A percentile compares a stretch with the other conserved stretches of the same genome.
Evolutionary conservation across 1,140 invertebrate genomes (phyloP).

Genomic region (Sitobion miscanthi): DNA sequence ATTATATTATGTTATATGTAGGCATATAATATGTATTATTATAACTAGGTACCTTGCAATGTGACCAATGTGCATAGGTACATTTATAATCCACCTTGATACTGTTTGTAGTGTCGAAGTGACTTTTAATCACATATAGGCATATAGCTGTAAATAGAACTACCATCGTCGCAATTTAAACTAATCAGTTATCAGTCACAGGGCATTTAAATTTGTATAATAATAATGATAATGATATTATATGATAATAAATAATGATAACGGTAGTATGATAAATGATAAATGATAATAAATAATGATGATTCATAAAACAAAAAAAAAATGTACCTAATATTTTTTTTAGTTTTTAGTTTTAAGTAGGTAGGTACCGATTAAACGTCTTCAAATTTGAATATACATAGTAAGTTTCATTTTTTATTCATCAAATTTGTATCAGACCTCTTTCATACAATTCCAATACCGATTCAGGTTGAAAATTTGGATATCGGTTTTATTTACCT

Average conservation of each 20-base stretch:
- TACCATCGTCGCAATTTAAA: too few species aligned
- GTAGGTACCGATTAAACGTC: neutral
- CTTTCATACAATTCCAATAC: neutral
- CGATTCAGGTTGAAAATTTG: neutral
- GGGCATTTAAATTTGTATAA: neutral
- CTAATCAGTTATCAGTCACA: too few species aligned
- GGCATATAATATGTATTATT: too few species aligned
- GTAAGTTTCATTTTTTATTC: neutral
- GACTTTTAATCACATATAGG: too few species aligned
- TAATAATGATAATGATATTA: neutral
- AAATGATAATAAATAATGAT: constrained; percentile 13
- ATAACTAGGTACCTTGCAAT: too few species aligned
- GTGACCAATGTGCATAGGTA: too few species aligned
- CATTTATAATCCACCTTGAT: too few species aligned
- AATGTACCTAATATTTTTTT: neutral
- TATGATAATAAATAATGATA: neutral
- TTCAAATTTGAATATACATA: neutral
- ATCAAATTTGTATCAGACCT: neutral
- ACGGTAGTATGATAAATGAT: neutral
- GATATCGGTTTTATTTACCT: neutral
- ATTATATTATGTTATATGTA: too few species aligned
- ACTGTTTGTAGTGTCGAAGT: too few species aligned
- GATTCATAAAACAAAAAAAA: neutral
- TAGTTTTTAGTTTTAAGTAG: neutral
- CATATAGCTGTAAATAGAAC: too few species aligned